phyloP scores from a whole-genome alignment of 2,888 invertebrate species.

The Hydroisotoma schaefferi region DNA sequence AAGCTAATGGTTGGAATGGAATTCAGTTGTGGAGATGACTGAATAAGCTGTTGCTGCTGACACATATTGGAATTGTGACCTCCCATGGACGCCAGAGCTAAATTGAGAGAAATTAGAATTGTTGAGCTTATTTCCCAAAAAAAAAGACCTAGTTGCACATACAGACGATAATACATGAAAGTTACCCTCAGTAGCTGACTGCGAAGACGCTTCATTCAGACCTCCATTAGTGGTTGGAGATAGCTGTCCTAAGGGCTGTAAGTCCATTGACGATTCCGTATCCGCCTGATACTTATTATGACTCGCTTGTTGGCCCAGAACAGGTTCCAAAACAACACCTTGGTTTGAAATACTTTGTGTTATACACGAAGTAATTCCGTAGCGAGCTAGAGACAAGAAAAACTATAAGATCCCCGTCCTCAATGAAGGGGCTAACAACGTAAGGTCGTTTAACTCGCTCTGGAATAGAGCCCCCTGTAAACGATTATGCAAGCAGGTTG shows the following conservation, averaged over 20 bases:
- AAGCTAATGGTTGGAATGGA: too few species aligned
- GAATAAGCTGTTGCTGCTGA: background rate
- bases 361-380: conserved; percentile 20
- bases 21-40: conserved; percentile 13
- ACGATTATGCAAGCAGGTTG: conserved; percentile 48
- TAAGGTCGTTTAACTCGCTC: conserved; percentile 45
- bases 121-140: too few species aligned
- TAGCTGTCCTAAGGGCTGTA: conserved; percentile 15
- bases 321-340: too few species aligned
- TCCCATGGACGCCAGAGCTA: too few species aligned
- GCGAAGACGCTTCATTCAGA: too few species aligned
- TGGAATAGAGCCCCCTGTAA: conserved; percentile 46
- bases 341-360: conserved; percentile 1
- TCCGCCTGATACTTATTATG: too few species aligned
- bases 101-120: too few species aligned
- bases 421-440: conserved; percentile 29
- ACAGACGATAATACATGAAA: too few species aligned
- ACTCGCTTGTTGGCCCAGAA: too few species aligned
- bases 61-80: too few species aligned
- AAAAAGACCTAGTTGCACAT: too few species aligned
- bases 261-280: conserved; percentile 15
- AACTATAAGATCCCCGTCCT: conserved; percentile 37
- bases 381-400: conserved; percentile 41
- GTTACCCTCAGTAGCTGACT: too few species aligned
- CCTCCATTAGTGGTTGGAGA: background rate